phyloP scores from a whole-genome alignment of 2,113 vertebrate genomes.

The Zeus faber region DNA sequence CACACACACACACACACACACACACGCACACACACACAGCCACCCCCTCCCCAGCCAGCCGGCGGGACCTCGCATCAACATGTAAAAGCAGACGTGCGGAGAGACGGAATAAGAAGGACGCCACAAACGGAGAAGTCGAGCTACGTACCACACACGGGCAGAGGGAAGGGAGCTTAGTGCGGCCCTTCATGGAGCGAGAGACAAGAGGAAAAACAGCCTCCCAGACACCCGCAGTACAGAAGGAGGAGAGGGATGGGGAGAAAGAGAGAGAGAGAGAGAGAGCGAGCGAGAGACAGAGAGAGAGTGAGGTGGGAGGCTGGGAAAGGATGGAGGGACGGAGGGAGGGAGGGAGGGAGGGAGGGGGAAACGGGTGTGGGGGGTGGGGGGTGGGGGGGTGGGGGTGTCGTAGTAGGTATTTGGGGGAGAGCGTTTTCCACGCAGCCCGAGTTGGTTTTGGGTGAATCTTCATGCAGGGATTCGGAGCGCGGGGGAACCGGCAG shows the following conservation, averaged over 20 bases:
- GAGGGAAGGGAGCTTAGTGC: slow-evolving; percentile 79
- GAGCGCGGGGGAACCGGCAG: slow-evolving; percentile 56
- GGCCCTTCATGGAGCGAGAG: slow-evolving; percentile 82
- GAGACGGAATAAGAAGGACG: too few relatives aligned
- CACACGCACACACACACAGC: neutral
- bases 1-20: neutral
- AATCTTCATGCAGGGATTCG: slow-evolving; percentile 41
- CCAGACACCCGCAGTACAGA: slow-evolving; percentile 74
- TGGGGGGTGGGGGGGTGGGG: slow-evolving; percentile 9
- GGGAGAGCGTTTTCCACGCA: slow-evolving; percentile 69
- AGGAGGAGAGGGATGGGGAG: slow-evolving; percentile 65
- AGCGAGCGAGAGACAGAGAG: slow-evolving; percentile 33
- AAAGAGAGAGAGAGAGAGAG: slow-evolving; percentile 28
- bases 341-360: slow-evolving; percentile 15
- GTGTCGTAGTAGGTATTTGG: slow-evolving; percentile 46
- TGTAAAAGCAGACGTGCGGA: slow-evolving; percentile 60
- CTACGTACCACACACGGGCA: slow-evolving; percentile 83
- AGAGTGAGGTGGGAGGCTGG: slow-evolving; percentile 26
- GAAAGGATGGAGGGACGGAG: slow-evolving; percentile 37
- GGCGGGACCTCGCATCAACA: slow-evolving; percentile 57
- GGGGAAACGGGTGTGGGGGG: slow-evolving; percentile 25
- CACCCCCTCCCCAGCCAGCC: slow-evolving; percentile 26
- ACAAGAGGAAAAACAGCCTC: slow-evolving; percentile 72
- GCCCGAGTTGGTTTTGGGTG: slow-evolving; percentile 61
- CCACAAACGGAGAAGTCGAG: slow-evolving; percentile 55